phyloP scores from a whole-genome alignment of 2,888 invertebrate species.

The Notodromas monacha region DNA sequence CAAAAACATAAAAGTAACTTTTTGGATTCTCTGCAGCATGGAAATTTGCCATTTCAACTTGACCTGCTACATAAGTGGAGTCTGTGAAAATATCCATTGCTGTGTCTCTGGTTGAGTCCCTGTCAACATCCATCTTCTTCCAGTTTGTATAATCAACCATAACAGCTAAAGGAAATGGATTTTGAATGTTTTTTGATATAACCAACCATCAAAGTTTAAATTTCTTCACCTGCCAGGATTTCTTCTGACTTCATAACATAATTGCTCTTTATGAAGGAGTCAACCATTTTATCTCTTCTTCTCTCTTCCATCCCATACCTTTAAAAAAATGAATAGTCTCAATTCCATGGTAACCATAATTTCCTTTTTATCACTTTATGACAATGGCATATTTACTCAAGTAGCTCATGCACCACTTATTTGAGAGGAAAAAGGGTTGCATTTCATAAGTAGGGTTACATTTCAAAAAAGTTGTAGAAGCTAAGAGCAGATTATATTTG shows the following conservation, averaged over 20 bases:
- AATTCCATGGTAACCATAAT: too few relatives aligned
- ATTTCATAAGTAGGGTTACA: too few relatives aligned
- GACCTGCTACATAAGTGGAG: slow-evolving; percentile 17
- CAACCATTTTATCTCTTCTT: slow-evolving; percentile 10
- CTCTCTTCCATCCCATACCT: slow-evolving; percentile 69
- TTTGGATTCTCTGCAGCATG: slow-evolving; percentile 13
- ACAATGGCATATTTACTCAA: too few relatives aligned
- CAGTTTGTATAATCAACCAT: slow-evolving; percentile 88
- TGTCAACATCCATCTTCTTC: slow-evolving; percentile 32
- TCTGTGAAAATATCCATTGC: slow-evolving; percentile 19
- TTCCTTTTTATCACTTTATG: too few relatives aligned
- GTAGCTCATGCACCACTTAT: too few relatives aligned
- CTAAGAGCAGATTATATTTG: too few relatives aligned
- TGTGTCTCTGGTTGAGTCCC: slow-evolving; percentile 17
- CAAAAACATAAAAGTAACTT: slow-evolving; percentile 16
- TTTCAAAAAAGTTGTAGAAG: too few relatives aligned
- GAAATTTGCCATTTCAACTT: slow-evolving; percentile 14
- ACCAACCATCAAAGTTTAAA: neutral
- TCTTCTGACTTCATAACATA: neutral
- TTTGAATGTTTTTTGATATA: neutral
- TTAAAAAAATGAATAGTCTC: too few relatives aligned
- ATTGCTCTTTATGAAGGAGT: slow-evolving; percentile 17
- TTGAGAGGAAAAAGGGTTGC: too few relatives aligned
- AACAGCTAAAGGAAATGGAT: slow-evolving; percentile 22
- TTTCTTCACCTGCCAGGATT: slow-evolving; percentile 1